Conservation (phyloP, 2,888 invertebrate species). For the Lysandra bellargus region DNA sequence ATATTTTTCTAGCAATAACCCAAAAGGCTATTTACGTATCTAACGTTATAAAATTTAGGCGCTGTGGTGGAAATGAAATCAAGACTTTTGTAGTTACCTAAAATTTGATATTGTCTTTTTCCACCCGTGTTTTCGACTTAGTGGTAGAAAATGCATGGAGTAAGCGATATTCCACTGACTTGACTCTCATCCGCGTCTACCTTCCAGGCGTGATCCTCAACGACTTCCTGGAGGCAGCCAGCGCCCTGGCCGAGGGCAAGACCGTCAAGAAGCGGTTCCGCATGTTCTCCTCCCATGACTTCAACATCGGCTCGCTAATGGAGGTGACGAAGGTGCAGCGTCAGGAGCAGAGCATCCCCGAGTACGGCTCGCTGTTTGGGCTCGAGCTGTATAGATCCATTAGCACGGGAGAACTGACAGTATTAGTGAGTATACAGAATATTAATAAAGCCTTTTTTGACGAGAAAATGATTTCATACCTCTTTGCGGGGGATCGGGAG, state of each 20-base stretch:
- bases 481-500: too few species aligned
- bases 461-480: too few species aligned
- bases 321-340: conserved; percentile 55
- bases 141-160: background rate
- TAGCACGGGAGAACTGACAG: conserved; percentile 53
- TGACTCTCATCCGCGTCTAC: background rate
- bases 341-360: conserved; percentile 56
- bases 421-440: conserved; percentile 55
- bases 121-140: too few species aligned
- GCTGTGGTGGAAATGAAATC: too few species aligned
- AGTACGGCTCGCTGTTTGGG: conserved; percentile 63
- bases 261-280: conserved; percentile 51
- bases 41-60: too few species aligned
- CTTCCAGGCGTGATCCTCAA: conserved; percentile 52
- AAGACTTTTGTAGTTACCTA: too few species aligned
- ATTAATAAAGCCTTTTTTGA: too few species aligned
- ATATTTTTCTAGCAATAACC: too few species aligned
- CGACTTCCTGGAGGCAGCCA: conserved; percentile 58
- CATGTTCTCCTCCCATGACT: conserved; percentile 66
- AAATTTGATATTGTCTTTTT: too few species aligned
- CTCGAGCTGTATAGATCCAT: conserved; percentile 61
- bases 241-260: conserved; percentile 53
- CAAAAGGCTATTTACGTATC: too few species aligned
- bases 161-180: background rate
- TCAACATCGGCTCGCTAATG: conserved; percentile 70